phyloP scores from a whole-genome alignment of 2,797 vertebrate species.

The Sebastes taczanowskii region DNA sequence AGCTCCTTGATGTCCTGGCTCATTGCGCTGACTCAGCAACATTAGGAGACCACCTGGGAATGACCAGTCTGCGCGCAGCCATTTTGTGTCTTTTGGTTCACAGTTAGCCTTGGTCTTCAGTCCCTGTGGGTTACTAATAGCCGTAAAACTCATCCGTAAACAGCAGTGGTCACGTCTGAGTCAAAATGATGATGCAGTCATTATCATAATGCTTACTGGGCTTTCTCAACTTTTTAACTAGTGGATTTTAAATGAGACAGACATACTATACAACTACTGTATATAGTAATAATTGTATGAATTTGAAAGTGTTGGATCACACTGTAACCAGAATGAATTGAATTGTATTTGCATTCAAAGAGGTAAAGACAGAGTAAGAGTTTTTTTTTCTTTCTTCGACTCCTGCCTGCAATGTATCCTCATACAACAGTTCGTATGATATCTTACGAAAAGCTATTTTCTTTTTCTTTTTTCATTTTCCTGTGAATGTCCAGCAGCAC shows the following conservation, averaged over 20 bases:
- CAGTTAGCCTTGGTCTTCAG: conserved; percentile 30
- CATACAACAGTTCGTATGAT: not conserved
- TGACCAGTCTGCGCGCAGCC: conserved; percentile 49
- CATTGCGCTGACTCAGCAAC: conserved; percentile 70
- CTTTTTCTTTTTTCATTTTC: not conserved
- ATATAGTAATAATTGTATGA: not conserved
- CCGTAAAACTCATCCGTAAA: conserved; percentile 3
- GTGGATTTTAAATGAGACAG: not conserved
- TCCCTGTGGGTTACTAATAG: conserved; percentile 37
- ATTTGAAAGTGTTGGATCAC: not conserved
- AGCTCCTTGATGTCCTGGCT: conserved; percentile 58
- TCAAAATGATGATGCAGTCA: conserved; percentile 5
- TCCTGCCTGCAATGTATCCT: not conserved
- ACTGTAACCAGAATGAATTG: not conserved
- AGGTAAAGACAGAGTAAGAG: not conserved
- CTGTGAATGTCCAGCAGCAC: not conserved
- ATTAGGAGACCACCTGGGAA: conserved; percentile 73
- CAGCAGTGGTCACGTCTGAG: conserved; percentile 7
- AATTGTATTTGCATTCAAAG: not conserved
- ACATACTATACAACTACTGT: not conserved
- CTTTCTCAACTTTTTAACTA: not conserved
- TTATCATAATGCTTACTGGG: conserved; percentile 1
- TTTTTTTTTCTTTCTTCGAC: not conserved
- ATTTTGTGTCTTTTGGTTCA: conserved; percentile 53
- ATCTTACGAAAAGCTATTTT: not conserved